A percentile compares a stretch with the other conserved stretches of the same genome.
These are phyloP conservation scores for Rhea americana DNA, from an alignment of 2,113 vertebrate genomes.

Conservation along the genomic window DNA sequence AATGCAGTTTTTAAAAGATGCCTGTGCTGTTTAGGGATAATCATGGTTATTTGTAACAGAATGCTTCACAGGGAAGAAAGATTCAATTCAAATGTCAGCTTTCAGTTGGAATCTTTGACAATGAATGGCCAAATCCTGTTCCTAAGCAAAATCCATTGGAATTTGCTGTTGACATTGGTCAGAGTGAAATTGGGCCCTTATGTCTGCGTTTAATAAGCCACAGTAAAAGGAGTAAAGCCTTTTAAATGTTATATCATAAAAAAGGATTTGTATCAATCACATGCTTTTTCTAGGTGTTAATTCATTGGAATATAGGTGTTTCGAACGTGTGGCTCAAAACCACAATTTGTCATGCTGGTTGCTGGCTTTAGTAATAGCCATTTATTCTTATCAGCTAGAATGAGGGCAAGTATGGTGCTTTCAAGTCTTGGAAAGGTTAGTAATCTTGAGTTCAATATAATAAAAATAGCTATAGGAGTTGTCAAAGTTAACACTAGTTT, in stretches of 20 bases:
- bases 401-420: background rate
- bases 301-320: background rate
- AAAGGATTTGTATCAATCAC: constrained; percentile 35
- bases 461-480: constrained; percentile 77
- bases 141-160: background rate
- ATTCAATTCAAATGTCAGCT: background rate
- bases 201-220: constrained; percentile 38
- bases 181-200: background rate
- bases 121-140: background rate
- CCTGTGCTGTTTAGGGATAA: background rate
- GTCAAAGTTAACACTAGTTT: constrained; percentile 81
- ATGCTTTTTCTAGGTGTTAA: constrained; percentile 30
- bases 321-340: background rate
- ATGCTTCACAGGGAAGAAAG: background rate
- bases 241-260: constrained; percentile 18
- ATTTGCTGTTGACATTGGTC: constrained; percentile 11
- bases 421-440: constrained; percentile 66
- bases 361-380: constrained; percentile 1
- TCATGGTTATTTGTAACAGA: background rate
- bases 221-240: constrained; percentile 19
- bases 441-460: constrained; percentile 74
- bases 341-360: background rate
- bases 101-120: constrained; percentile 17
- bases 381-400: background rate
- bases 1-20: background rate